phyloP scores from a whole-genome alignment of 2,797 vertebrate genomes.

The Peromyscus melanophrys region DNA sequence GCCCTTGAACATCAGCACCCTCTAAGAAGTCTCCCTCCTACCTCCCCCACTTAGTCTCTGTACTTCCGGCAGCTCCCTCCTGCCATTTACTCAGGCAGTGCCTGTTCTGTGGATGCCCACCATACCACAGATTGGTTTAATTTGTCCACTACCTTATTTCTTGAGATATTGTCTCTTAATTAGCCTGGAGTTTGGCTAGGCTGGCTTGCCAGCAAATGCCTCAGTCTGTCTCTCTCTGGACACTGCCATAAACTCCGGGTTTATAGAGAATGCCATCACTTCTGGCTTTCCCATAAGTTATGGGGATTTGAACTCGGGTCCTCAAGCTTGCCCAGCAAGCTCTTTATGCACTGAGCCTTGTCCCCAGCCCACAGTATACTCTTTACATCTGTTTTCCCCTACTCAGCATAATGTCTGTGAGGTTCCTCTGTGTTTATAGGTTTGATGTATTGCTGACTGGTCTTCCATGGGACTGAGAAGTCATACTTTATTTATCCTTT shows the following conservation, averaged over 20 bases:
- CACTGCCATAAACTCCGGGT: neutral
- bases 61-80: accelerated
- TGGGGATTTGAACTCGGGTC: neutral
- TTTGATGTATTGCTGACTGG: neutral
- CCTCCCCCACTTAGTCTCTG: neutral
- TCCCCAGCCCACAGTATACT: neutral
- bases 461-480: neutral
- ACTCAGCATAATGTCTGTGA: neutral
- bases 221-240: neutral
- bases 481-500: neutral
- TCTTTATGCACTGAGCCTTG: neutral
- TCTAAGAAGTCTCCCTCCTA: neutral
- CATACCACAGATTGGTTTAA: neutral
- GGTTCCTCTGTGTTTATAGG: neutral
- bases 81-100: neutral
- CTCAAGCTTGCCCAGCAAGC: neutral
- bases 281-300: neutral
- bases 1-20: neutral
- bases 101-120: neutral
- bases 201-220: neutral
- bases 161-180: neutral
- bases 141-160: neutral
- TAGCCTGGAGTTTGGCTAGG: neutral
- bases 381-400: neutral
- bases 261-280: neutral